phyloP scores from a whole-genome alignment of 2,797 vertebrate species.

The Sorex maritimensis region DNA sequence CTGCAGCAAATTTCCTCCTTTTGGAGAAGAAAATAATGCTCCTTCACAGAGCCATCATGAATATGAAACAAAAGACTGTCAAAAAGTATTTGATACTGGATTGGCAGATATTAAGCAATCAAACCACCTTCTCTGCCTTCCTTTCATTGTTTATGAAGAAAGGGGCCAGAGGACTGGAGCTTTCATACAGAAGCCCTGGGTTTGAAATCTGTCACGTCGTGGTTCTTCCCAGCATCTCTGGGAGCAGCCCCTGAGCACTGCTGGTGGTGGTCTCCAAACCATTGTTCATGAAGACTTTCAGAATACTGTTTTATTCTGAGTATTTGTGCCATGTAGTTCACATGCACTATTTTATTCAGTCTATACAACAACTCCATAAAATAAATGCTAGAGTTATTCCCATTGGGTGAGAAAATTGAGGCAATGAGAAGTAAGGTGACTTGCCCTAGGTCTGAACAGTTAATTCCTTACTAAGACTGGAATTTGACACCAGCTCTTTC shows the following conservation, averaged over 20 bases:
- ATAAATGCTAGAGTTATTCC: neutral
- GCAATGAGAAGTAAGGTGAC: neutral
- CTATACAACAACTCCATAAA: neutral
- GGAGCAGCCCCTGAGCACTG: neutral
- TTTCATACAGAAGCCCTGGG: no score
- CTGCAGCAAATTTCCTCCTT: neutral
- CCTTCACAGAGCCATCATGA: neutral
- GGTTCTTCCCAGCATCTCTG: neutral
- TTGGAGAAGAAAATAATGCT: neutral
- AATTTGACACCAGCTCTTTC: conserved; percentile 1
- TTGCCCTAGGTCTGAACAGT: neutral
- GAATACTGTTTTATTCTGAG: conserved; percentile 22
- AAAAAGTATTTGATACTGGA: neutral
- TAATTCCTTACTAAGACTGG: neutral
- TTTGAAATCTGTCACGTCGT: neutral
- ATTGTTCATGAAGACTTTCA: conserved; percentile 14
- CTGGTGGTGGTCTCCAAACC: neutral
- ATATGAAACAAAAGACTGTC: neutral
- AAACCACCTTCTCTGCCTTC: neutral
- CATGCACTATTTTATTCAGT: neutral
- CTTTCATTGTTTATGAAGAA: neutral
- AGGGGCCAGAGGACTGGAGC: no score
- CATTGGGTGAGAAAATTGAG: neutral
- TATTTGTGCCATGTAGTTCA: neutral
- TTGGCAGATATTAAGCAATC: neutral